phyloP scores from a whole-genome alignment of 2,888 invertebrate species.

The Mesodorylaimus sp. region DNA sequence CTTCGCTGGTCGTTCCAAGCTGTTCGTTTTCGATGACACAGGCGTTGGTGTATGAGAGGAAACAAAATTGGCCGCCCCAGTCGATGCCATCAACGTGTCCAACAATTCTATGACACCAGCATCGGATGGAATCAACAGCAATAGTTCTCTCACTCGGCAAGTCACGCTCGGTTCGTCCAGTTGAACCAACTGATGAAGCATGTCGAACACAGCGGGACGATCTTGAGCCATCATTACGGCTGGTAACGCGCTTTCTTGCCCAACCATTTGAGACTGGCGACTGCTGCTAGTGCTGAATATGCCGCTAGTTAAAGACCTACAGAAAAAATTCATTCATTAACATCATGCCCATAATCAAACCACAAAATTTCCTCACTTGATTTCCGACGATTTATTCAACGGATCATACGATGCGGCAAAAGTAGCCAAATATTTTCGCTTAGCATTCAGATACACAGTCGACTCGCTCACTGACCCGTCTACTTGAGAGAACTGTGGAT shows the following conservation, averaged over 20 bases:
- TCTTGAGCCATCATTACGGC: not conserved
- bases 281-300: not conserved
- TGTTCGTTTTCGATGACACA: slow-evolving; percentile 2
- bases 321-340: not conserved
- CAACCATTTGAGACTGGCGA: not conserved
- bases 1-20: slow-evolving; percentile 9
- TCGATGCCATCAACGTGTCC: slow-evolving; percentile 22
- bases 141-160: slow-evolving; percentile 31
- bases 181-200: slow-evolving; percentile 35
- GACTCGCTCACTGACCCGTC: too few relatives aligned
- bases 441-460: not conserved
- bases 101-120: slow-evolving; percentile 33
- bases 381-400: not conserved
- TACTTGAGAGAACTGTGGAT: too few relatives aligned
- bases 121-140: slow-evolving; percentile 38
- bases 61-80: slow-evolving; percentile 5
- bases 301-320: not conserved
- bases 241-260: not conserved
- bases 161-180: slow-evolving; percentile 35
- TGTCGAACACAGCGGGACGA: slow-evolving; percentile 34
- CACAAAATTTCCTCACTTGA: not conserved
- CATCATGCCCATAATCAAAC: too few relatives aligned
- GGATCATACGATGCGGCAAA: not conserved
- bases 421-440: not conserved
- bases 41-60: slow-evolving; percentile 7